phyloP scores from a whole-genome alignment of 2,113 vertebrate species.

The Pseudorectes ferrugineus region DNA sequence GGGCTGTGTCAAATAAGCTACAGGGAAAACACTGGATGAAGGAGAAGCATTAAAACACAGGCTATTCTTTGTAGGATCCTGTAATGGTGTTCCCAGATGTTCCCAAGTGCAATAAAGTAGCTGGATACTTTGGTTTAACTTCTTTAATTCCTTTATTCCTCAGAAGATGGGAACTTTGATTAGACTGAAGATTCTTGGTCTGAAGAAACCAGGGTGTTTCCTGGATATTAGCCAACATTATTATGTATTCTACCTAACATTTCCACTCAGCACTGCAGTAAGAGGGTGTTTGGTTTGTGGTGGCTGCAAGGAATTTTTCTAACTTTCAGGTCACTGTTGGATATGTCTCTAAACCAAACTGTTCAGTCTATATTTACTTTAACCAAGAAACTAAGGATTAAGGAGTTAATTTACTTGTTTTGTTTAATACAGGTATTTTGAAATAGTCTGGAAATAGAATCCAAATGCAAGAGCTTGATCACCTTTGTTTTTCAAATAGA shows the following conservation, averaged over 20 bases:
- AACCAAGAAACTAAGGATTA: neutral
- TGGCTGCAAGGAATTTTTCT: neutral
- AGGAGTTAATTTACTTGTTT: neutral
- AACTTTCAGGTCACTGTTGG: neutral
- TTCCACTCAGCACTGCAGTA: neutral
- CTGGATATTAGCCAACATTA: neutral
- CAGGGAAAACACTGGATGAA: neutral
- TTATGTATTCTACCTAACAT: neutral
- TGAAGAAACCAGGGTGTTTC: neutral
- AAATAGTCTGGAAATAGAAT: neutral
- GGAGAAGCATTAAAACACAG: neutral
- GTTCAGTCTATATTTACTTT: neutral
- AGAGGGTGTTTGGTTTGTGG: neutral
- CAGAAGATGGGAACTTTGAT: neutral
- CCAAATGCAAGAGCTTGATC: neutral
- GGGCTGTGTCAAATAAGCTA: neutral
- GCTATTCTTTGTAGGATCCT: neutral
- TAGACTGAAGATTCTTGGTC: neutral
- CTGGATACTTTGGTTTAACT: neutral
- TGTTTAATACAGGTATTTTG: neutral
- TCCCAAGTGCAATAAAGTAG: neutral
- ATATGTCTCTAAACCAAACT: neutral
- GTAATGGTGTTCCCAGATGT: neutral
- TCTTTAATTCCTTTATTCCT: neutral
- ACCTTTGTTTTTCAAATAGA: neutral